Base-by-base conservation (phyloP, 2,113 vertebrate genomes). In the Boleophthalmus pectinirostris region DNA sequence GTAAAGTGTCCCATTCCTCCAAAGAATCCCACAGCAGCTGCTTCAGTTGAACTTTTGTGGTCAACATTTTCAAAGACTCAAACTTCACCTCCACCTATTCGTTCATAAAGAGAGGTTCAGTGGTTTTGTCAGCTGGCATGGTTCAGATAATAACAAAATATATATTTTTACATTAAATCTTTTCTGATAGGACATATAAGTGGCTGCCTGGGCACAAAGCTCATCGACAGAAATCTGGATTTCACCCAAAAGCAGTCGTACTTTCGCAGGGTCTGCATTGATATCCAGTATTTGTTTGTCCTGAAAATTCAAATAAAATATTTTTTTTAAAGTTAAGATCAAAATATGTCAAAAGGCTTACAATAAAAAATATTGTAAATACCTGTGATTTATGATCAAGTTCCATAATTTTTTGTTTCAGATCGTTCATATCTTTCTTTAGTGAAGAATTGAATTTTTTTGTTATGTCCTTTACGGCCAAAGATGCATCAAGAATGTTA, bases 161-260 rank as follows among this genome's bases (percentile, higher is more conserved):
- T n/a, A n/a, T 4, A 7, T 14, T n/a, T 73, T n/a, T 82, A 97
- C 95, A 95, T 96, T 94, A 71, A 97, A 96, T 79, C 93, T 94
- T 81, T 93, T 96, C 85, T 96, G 95, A 80, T 95, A 95, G 18
- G 93, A 93, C 78, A 85, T 93, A 72, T 92, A 96, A 20, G 91
- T 84, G 66, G 94, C 94, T 20, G 95, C 94, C 20, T 90, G 89
- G 60, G 82, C 88, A 67, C 95, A 95, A 68, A 97, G 87, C 76
- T 95, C 94, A 60, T 96, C 93, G 20, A 95, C 65, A 47, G 93
- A 82, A 33, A 77, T 68, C 18, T 95, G 94, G 68, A 95, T 85
- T 1, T 94, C 93, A 5, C 7, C 73, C 35, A 97, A 80, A 61
- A 92, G 79, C 33, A 67, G 0, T 68, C 83, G 93, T 56, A 96